A percentile compares a stretch with the other conserved stretches of the same genome.
phyloP scores from a whole-genome alignment of 1,140 invertebrate species.

The Apolygus lucorum region DNA sequence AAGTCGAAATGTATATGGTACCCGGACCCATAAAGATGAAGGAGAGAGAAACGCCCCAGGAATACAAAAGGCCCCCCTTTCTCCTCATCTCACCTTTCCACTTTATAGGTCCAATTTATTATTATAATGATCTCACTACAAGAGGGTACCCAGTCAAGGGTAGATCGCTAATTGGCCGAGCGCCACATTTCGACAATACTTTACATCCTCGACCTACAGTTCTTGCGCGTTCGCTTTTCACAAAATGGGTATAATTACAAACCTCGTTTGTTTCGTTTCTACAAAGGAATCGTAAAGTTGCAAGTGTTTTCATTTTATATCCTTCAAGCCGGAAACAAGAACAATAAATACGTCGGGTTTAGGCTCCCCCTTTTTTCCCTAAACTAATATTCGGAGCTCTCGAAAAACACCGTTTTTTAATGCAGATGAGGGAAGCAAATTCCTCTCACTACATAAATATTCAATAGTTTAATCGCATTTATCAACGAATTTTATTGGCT shows the following conservation, averaged over 20 bases:
- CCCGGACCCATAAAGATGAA: neutral
- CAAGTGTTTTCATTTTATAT: neutral
- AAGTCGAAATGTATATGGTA: neutral
- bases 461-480: no score
- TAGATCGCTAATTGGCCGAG: constrained; percentile 10
- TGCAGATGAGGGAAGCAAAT: no score
- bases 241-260: constrained; percentile 14
- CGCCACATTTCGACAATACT: constrained; percentile 12
- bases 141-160: neutral
- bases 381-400: no score
- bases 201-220: neutral
- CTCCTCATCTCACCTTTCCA: neutral
- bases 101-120: neutral
- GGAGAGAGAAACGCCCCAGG: neutral
- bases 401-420: no score
- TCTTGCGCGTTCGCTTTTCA: neutral
- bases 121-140: constrained; percentile 6
- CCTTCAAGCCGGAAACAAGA: no score
- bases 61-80: neutral
- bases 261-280: neutral
- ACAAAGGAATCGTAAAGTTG: neutral
- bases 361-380: no score
- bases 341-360: no score
- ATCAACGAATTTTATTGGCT: no score
- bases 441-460: no score